Percentiles rank a stretch among this genome's conserved stretches.
Conservation (phyloP, 2,113 vertebrate genomes). For the Chroicocephalus ridibundus region DNA sequence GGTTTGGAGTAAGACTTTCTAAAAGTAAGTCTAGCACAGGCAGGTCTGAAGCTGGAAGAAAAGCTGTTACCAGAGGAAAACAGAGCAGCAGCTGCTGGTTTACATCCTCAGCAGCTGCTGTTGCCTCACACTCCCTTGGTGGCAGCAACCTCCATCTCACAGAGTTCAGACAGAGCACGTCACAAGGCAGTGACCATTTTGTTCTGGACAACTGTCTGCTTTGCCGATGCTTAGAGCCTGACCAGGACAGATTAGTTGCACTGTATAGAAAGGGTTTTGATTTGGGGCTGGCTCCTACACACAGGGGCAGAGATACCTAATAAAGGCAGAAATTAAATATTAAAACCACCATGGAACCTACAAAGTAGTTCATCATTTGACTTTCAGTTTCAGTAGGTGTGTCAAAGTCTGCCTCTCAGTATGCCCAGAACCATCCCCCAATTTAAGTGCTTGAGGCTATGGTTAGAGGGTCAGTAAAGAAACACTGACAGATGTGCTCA, state of each 20-base stretch:
- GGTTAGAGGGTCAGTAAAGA: not conserved
- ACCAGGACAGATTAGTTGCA: not conserved
- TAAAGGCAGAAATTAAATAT: not conserved
- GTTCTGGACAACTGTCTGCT: not conserved
- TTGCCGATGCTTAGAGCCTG: not conserved
- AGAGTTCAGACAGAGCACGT: not conserved
- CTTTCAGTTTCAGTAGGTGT: not conserved
- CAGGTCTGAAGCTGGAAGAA: not conserved
- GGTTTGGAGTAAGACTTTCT: not conserved
- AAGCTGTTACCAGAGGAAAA: not conserved
- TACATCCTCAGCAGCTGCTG: not conserved
- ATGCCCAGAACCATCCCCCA: not conserved
- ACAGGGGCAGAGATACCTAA: not conserved
- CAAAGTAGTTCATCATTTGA: not conserved
- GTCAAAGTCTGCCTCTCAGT: not conserved
- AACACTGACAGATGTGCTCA: not conserved
- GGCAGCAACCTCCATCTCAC: not conserved
- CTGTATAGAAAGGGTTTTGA: not conserved
- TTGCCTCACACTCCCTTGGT: not conserved
- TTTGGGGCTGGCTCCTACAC: not conserved
- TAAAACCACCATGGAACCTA: not conserved
- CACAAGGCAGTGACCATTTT: not conserved
- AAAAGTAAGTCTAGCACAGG: not conserved
- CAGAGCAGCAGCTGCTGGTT: not conserved
- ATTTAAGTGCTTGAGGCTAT: not conserved